Percentiles rank a stretch among this genome's conserved stretches.
phyloP scores from a whole-genome alignment of 2,113 vertebrate species.

The Cromileptes altivelis region DNA sequence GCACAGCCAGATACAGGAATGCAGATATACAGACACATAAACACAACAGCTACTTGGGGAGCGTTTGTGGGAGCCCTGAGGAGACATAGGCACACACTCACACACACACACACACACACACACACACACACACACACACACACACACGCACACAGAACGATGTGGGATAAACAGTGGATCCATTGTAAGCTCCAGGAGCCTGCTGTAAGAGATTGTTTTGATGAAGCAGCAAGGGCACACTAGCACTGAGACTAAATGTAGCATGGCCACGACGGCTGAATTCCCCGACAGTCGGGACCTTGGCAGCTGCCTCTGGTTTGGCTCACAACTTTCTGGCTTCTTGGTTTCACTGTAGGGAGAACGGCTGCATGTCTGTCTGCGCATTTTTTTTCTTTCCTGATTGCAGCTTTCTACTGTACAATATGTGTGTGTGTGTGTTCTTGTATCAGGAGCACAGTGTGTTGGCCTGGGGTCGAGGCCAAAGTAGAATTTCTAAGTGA shows the following conservation, averaged over 20 bases:
- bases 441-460: conserved; percentile 61
- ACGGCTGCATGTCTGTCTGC: conserved; percentile 34
- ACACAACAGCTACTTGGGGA: conserved; percentile 74
- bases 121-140: conserved; percentile 28
- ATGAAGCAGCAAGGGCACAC: conserved; percentile 77
- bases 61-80: conserved; percentile 69
- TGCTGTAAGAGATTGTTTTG: conserved; percentile 76
- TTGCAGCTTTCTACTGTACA: conserved; percentile 42
- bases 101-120: conserved; percentile 30
- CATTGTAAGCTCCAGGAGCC: conserved; percentile 74
- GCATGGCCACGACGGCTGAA: conserved; percentile 69
- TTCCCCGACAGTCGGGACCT: conserved; percentile 70
- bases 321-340: conserved; percentile 70
- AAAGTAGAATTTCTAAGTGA: conserved; percentile 84
- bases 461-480: conserved; percentile 76
- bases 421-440: conserved; percentile 33
- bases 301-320: conserved; percentile 71
- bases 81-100: conserved; percentile 50
- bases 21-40: conserved; percentile 71
- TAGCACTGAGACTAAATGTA: conserved; percentile 77
- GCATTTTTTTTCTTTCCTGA: conserved; percentile 5
- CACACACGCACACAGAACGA: conserved; percentile 27
- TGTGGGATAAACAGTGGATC: conserved; percentile 74
- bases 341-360: conserved; percentile 71
- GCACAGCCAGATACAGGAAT: conserved; percentile 69